Evolutionary conservation across 64 coral and sea anemone species (phyloP).

Genomic region (Pachyseris speciosa): DNA sequence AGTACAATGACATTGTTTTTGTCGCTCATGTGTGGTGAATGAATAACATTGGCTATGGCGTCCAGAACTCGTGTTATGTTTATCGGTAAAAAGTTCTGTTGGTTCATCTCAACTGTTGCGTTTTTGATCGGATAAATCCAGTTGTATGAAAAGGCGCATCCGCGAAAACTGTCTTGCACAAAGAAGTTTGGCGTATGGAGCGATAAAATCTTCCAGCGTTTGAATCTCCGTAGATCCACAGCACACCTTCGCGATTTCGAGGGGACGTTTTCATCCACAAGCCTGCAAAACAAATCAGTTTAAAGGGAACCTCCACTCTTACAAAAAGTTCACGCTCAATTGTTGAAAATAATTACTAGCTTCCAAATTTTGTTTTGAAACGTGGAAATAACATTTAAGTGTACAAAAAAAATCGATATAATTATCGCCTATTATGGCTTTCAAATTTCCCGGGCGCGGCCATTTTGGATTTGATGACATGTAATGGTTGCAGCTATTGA

Average conservation of each 20-base stretch:
- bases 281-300: neutral
- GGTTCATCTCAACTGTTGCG: neutral
- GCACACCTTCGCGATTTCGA: neutral
- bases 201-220: conserved; percentile 31
- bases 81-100: conserved; percentile 2
- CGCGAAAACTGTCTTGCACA: conserved; percentile 20
- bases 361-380: no score
- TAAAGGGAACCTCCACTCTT: no score
- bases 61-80: conserved; percentile 11
- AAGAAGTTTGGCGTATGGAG: neutral
- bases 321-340: no score
- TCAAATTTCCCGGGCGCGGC: no score
- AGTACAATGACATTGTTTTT: conserved; percentile 33
- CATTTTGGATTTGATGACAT: no score
- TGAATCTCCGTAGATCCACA: conserved; percentile 37
- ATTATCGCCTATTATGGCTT: no score
- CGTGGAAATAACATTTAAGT: no score
- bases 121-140: conserved; percentile 47
- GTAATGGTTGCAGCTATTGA: no score
- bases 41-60: conserved; percentile 17
- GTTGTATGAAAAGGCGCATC: conserved; percentile 23
- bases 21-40: neutral
- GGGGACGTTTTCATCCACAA: conserved; percentile 12
- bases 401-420: no score
- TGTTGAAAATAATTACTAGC: neutral